Evolutionary conservation across 2,797 vertebrate genomes (phyloP), one percentile per base, ranked within the genome.

Genomic region (Morus bassanus): DNA sequence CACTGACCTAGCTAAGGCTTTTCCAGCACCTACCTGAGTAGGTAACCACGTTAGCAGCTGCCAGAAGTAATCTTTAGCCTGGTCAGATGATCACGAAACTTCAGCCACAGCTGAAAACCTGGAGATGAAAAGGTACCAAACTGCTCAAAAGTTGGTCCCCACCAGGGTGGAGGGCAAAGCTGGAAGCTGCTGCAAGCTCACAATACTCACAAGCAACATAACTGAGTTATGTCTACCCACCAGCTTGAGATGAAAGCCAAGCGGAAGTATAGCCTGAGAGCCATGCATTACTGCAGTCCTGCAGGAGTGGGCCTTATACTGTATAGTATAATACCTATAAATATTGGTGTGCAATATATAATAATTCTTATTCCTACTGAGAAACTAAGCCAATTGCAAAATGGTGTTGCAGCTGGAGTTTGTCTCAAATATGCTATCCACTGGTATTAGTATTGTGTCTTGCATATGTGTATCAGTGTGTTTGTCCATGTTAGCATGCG

Each of bases 131-230:
- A 68, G 12, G 22, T 27, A 83, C 7, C 18, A 70, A 65, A 48
- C 24, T 54, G 39, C 35, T 57, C 19, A 46, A 28, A 79, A 85
- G 25, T 6, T 81, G 15, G 24, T 65, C 24, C n/a, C 30, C 6
- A 3, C 10, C 31, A 4, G 8, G 30, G 22, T 0, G 13, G 28
- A 70, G 4, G 17, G 14, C 9, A 4, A 76, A 68, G 3, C 21
- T 89, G 56, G 60, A 76, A 79, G 48, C 5, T 70, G 27, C 53
- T 67, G 45, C 68, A 81, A 73, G 37, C 16, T 60, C 28, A 13
- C 4, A 0, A 4, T n/a, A 33, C n/a, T 39, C 46, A 76, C 4
- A 28, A 72, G 33, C 22, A 83, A 21, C 7, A 12, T 4, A 60
- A 45, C 1, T 7, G 37, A 91, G 33, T 30, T 70, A 27, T 2